Evolutionary conservation across 1,140 invertebrate species (phyloP).

Genomic region (Anthonomus grandis): DNA sequence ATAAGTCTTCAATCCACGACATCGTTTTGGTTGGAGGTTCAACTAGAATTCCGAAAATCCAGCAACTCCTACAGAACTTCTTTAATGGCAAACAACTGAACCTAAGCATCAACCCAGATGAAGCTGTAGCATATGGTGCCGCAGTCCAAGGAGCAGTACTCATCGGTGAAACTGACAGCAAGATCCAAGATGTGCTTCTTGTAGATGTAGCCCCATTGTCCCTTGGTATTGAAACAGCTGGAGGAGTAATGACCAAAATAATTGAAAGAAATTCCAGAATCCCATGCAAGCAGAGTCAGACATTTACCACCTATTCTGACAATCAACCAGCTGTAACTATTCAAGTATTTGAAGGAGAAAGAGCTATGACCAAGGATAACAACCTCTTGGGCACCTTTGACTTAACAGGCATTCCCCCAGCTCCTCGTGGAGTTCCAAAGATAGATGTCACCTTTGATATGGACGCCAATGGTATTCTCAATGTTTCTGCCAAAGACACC

Average conservation of each 20-base stretch:
- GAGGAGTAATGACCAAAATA: slow-evolving; percentile 64
- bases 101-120: slow-evolving; percentile 55
- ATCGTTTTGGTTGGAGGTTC: slow-evolving; percentile 71
- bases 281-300: slow-evolving; percentile 62
- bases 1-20: slow-evolving; percentile 64
- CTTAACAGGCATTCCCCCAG: slow-evolving; percentile 60
- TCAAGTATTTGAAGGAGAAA: slow-evolving; percentile 75
- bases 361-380: slow-evolving; percentile 75
- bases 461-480: slow-evolving; percentile 69
- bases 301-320: slow-evolving; percentile 63
- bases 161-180: slow-evolving; percentile 44
- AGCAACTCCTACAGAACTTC: slow-evolving; percentile 52
- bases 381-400: slow-evolving; percentile 75
- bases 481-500: slow-evolving; percentile 58
- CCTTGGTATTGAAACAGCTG: slow-evolving; percentile 60
- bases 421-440: slow-evolving; percentile 59
- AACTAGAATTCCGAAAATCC: slow-evolving; percentile 59
- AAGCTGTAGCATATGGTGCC: slow-evolving; percentile 54
- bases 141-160: slow-evolving; percentile 53
- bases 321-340: slow-evolving; percentile 69
- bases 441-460: slow-evolving; percentile 69
- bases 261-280: slow-evolving; percentile 61
- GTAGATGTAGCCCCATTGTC: slow-evolving; percentile 57
- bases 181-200: slow-evolving; percentile 54
- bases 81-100: slow-evolving; percentile 53